phyloP scores from a whole-genome alignment of 2,797 vertebrate genomes.

The Hypotaenidia philippensis region DNA sequence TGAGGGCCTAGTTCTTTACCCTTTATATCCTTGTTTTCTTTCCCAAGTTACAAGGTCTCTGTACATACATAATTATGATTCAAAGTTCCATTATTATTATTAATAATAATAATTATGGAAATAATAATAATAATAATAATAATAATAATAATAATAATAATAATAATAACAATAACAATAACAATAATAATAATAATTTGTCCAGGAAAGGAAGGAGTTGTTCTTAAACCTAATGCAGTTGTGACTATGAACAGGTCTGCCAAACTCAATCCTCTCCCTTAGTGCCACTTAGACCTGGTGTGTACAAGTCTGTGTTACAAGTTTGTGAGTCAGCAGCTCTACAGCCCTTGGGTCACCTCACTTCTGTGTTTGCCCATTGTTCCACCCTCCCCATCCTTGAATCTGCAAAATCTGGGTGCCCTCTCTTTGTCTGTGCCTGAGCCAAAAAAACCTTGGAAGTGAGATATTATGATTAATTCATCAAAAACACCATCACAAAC shows the following conservation, averaged over 20 bases:
- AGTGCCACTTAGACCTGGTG: not conserved
- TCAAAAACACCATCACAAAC: not conserved
- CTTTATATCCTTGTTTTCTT: not conserved
- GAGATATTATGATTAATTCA: not conserved
- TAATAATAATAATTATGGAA: no score
- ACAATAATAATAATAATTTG: no score
- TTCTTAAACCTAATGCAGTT: not conserved
- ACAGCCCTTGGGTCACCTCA: not conserved
- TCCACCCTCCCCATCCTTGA: not conserved
- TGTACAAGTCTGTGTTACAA: not conserved
- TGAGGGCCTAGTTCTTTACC: not conserved
- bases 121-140: no score
- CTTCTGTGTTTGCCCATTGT: not conserved
- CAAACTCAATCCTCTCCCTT: not conserved
- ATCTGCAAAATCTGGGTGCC: not conserved
- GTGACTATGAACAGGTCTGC: not conserved
- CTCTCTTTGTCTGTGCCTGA: not conserved
- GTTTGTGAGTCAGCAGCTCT: not conserved
- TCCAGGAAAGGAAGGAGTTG: not conserved
- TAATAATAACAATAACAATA: no score
- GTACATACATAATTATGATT: not conserved
- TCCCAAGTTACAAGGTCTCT: not conserved
- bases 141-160: no score
- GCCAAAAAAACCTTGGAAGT: not conserved
- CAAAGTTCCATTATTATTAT: no score